Conservation (phyloP, 2,797 vertebrate species). For the Nasua narica region DNA sequence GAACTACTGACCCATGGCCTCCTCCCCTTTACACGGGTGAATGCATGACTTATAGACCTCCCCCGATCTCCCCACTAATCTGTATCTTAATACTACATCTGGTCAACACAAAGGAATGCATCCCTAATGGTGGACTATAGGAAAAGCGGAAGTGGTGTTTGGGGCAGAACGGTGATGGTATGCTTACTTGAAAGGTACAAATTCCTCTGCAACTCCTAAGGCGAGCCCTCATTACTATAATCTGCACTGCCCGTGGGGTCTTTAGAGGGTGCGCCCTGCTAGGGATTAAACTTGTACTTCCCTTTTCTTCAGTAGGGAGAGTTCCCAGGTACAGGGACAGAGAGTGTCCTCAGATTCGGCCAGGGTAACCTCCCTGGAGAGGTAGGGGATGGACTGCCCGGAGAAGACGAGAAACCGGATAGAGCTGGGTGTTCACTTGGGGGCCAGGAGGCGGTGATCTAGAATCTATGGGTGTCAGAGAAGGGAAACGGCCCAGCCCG, state of each 20-base stretch:
- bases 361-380: background rate
- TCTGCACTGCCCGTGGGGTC: background rate
- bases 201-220: background rate
- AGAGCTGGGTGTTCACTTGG: rapidly evolving
- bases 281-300: background rate
- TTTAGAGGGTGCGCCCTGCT: background rate
- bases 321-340: background rate
- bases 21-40: background rate
- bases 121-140: background rate
- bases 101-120: background rate
- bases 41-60: background rate
- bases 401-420: background rate
- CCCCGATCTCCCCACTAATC: background rate
- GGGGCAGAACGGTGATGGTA: background rate
- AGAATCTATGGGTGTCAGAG: background rate
- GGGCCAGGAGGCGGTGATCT: background rate
- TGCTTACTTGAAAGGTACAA: background rate
- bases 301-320: background rate
- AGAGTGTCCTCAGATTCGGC: background rate
- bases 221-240: background rate
- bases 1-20: background rate
- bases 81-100: background rate
- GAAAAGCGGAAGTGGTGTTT: background rate
- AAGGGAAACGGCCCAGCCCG: background rate
- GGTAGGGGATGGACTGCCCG: no score